These are phyloP conservation scores for Biston stratarius DNA, from an alignment of 2,888 invertebrate genomes.

Conservation along the genomic window DNA sequence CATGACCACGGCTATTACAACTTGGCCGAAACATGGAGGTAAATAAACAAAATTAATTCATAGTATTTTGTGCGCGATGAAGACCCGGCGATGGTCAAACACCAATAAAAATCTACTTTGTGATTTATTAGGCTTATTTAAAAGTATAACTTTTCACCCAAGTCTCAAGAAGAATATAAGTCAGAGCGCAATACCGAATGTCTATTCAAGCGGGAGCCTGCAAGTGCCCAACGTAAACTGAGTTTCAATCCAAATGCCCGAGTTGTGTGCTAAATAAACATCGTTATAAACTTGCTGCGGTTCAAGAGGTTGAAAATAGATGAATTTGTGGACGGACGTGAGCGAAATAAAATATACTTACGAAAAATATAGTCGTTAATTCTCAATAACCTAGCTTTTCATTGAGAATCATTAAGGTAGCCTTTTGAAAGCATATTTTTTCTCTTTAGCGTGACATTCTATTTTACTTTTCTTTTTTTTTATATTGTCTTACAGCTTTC, in stretches of 20 bases:
- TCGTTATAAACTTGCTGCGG: slow-evolving; percentile 38
- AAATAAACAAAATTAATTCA: too few species aligned
- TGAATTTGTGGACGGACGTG: slow-evolving; percentile 9
- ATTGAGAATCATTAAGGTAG: too few species aligned
- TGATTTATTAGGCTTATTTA: too few species aligned
- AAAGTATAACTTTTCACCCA: not conserved
- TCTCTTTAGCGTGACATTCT: too few species aligned
- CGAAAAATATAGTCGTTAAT: not conserved
- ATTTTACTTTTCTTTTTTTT: too few species aligned
- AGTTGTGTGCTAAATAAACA: slow-evolving; percentile 40
- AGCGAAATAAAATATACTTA: slow-evolving; percentile 5
- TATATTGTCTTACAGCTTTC: too few species aligned
- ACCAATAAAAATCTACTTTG: too few species aligned
- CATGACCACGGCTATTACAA: too few species aligned
- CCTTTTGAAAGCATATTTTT: too few species aligned
- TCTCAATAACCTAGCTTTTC: not conserved
- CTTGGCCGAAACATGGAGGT: too few species aligned
- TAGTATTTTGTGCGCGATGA: too few species aligned
- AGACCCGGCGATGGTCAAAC: too few species aligned
- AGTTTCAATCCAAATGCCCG: slow-evolving; percentile 26
- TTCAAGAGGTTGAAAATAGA: slow-evolving; percentile 14
- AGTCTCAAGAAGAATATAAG: not conserved
- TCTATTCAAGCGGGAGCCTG: slow-evolving; percentile 41
- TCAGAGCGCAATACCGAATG: slow-evolving; percentile 28
- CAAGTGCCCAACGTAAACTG: slow-evolving; percentile 34